phyloP scores from a whole-genome alignment of 2,797 vertebrate genomes.

The Hylomyscus alleni region DNA sequence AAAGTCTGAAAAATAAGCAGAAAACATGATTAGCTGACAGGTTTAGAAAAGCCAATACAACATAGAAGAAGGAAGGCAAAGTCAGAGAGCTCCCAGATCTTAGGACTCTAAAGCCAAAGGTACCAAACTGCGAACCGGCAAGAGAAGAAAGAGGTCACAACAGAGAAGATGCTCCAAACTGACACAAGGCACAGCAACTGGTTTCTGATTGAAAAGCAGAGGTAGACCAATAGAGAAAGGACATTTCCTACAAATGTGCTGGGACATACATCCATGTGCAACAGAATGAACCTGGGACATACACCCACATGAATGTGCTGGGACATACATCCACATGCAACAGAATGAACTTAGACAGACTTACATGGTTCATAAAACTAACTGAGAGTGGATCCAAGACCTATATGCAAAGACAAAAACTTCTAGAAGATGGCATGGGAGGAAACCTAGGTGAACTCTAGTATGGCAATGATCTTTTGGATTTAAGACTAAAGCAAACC shows the following conservation, averaged over 20 bases:
- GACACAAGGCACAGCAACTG: not conserved
- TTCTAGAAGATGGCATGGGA: not conserved
- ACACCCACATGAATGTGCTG: too few species aligned
- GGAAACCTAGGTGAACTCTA: not conserved
- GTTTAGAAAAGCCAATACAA: not conserved
- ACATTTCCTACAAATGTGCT: not conserved
- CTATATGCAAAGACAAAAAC: not conserved
- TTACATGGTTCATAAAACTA: not conserved
- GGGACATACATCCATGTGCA: not conserved
- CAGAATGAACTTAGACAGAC: not conserved
- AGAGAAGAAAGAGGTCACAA: not conserved
- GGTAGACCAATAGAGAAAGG: not conserved
- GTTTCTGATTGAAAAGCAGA: not conserved
- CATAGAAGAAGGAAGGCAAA: not conserved
- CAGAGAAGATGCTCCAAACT: not conserved
- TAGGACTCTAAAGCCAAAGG: not conserved
- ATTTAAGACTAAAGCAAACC: not conserved
- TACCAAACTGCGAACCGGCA: not conserved
- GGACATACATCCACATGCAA: not conserved
- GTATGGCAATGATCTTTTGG: not conserved
- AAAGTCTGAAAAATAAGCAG: not conserved
- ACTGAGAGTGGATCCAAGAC: not conserved
- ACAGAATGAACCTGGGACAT: not conserved
- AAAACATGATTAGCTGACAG: not conserved
- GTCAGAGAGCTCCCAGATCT: not conserved